Evolutionary conservation across 2,888 invertebrate species (phyloP), one percentile per base, ranked within the genome.

Genomic region (Toxonevra muliebris): DNA sequence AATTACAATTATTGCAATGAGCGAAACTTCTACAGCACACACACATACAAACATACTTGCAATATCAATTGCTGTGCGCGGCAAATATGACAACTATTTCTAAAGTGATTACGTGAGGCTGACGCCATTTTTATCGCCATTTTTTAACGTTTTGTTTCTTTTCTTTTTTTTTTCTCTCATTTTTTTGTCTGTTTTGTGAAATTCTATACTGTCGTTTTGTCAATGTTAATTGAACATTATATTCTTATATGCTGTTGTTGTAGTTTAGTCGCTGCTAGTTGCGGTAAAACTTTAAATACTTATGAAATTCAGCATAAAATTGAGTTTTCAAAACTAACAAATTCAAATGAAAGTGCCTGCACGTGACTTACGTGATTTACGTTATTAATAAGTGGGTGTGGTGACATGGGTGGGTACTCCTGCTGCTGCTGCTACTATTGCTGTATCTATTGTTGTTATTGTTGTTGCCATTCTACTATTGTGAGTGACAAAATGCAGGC

Each of bases 321-420:
- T 48, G 48, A 48, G 13, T 48, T 48, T 48, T 48, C 48, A 48
- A 48, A n/a, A n/a, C 15, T 12, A 48, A n/a, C 63, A 62, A 71
- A 71, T 71, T 73, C 73, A 65, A 71, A 70, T 65, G 74, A 74
- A 73, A 74, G 71, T 71, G 73, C 71, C 70, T 70, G 72, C 73
- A 73, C 73, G 74, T 74, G 74, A 73, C 69, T 66, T 70, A 73
- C 74, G 73, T 74, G 74, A 73, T 71, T 68, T 62, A 71, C 69
- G 52, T 74, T 19, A 59, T 52, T 66, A 70, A 73, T 71, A 62
- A 71, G 74, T 70, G 73, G 74, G 73, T 74, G 74, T 73, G 74
- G 73, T 69, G 58, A 65, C 40, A 50, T 48, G 9, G 19, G 30
- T 11, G 9, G 50, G 13, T 19, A 15, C 17, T 60, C 11, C 65